Evolutionary conservation across 2,797 vertebrate genomes (phyloP).

Genomic region (Danionella dracula): DNA sequence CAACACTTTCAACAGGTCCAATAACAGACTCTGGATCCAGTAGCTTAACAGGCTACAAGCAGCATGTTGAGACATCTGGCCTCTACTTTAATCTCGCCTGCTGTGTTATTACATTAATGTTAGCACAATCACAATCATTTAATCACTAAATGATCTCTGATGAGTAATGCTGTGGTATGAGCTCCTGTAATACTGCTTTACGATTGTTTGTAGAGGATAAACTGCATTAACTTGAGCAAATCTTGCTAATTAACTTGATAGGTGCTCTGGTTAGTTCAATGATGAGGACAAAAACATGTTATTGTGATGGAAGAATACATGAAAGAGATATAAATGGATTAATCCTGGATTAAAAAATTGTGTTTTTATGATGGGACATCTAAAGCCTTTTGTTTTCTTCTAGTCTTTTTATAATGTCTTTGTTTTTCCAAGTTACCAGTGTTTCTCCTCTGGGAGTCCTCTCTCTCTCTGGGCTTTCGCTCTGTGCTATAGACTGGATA

Average conservation of each 20-base stretch:
- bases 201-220: constrained; percentile 5
- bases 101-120: background rate
- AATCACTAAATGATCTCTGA: background rate
- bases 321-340: background rate
- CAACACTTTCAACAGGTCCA: constrained; percentile 5
- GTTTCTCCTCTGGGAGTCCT: no score
- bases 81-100: constrained; percentile 18
- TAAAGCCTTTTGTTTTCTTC: constrained; percentile 58
- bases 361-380: constrained; percentile 56
- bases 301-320: background rate
- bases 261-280: background rate
- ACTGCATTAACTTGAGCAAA: background rate
- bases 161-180: background rate
- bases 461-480: no score
- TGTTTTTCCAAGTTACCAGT: constrained; percentile 42
- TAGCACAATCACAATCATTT: background rate
- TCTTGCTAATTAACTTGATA: background rate
- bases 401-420: constrained; percentile 16
- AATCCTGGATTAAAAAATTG: constrained; percentile 59
- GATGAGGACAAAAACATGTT: background rate
- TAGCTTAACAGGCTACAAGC: constrained; percentile 12
- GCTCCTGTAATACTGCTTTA: background rate
- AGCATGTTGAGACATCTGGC: constrained; percentile 28
- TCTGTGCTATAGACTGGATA: no score
- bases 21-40: constrained; percentile 19